Base-by-base conservation (phyloP, 2,797 vertebrate genomes). In the Fundulus diaphanus region DNA sequence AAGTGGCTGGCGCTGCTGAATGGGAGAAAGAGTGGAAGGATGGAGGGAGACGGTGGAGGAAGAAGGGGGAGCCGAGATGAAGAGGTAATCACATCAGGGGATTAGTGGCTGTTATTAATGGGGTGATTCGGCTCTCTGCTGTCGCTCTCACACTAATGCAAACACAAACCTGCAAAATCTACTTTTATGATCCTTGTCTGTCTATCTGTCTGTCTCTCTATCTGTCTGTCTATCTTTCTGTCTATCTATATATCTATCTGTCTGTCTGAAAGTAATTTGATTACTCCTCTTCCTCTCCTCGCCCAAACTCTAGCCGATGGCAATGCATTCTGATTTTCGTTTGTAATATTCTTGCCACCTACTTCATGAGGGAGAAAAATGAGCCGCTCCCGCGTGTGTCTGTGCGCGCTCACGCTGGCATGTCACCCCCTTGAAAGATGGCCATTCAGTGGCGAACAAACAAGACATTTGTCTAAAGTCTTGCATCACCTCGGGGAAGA, bases 21-120 rank as follows among this genome's bases (percentile, higher is more conserved):
- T 90, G 86, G 86, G 73, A 86, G 79, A 82, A 83, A 72, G 73
- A 88, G 82, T 83, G 81, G 83, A 80, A 57, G 68, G 83, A 82
- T 83, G 85, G 74, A 69, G 59, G 59, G 72, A 75, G 73, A 68
- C 49, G 35, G 70, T 63, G 74, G 40, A 72, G 65, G 46, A n/a
- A n/a, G 77, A 54, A 63, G 72, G 48, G 73, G 67, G 51, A 78
- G 78, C 6, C 68, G 72, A 70, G 69, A 76, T 80, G 75, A 69
- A 82, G 89, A 84, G 88, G 80, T 93, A 94, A 94, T 94, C 92
- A 93, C 91, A 92, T 94, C 93, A 94, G 89, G 89, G 91, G 93
- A 94, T 94, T 95, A 94, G 91, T 89, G 87, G 81, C 86, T 91
- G 90, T 94, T 94, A 93, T 93, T 93, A 94, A 94, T 93, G 92